phyloP scores from a whole-genome alignment of 2,888 invertebrate genomes.

The Therioaphis trifolii region DNA sequence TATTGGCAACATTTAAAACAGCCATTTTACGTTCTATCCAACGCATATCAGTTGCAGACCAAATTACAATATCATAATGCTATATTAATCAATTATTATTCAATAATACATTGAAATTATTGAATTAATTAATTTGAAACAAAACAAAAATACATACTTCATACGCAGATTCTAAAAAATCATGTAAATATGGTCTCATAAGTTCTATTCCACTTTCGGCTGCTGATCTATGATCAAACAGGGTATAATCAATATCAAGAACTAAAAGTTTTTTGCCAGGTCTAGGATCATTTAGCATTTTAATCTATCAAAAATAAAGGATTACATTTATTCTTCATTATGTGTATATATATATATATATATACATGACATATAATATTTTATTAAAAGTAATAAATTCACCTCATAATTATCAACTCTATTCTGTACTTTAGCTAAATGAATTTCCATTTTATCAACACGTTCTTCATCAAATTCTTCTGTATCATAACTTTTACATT shows the following conservation, averaged over 20 bases:
- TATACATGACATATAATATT: background rate
- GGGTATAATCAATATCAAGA: conserved; percentile 94
- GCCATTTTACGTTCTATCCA: conserved; percentile 99
- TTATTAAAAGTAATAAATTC: background rate
- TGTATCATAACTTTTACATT: conserved; percentile 70
- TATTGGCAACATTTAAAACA: conserved; percentile 84
- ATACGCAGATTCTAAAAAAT: conserved; percentile 89
- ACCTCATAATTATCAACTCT: conserved; percentile 84
- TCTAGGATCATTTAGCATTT: conserved; percentile 83
- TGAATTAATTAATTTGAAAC: background rate
- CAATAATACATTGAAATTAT: background rate
- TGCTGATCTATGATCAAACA: conserved; percentile 94
- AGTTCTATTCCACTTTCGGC: conserved; percentile 89
- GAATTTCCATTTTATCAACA: conserved; percentile 77
- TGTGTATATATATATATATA: conserved; percentile 1
- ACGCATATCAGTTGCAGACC: conserved; percentile 98
- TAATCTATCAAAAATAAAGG: conserved; percentile 70
- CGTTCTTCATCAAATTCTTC: conserved; percentile 94
- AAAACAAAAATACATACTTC: conserved; percentile 68
- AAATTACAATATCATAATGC: conserved; percentile 95
- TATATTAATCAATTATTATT: conserved; percentile 64
- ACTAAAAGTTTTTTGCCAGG: conserved; percentile 90
- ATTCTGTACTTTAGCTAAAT: conserved; percentile 84
- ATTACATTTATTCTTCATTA: background rate
- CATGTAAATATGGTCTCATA: conserved; percentile 95